Conservation (phyloP, 2,797 vertebrate genomes). For the Miichthys miiuy region DNA sequence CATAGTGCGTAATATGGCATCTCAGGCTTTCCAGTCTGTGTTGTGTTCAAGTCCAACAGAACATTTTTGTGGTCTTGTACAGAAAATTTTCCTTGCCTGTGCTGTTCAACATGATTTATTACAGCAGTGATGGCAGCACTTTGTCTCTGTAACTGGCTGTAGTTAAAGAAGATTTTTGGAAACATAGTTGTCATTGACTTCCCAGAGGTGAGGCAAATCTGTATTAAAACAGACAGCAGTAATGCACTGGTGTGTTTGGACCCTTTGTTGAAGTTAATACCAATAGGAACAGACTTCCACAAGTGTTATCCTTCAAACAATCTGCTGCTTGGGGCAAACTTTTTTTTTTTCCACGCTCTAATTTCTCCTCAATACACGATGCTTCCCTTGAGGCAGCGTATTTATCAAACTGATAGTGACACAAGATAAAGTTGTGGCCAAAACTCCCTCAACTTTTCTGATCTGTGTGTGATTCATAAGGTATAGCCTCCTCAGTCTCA, state of each 20-base stretch:
- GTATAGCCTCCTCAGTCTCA: slow-evolving; percentile 56
- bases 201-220: slow-evolving; percentile 1
- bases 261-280: slow-evolving; percentile 3
- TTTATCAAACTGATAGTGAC: slow-evolving; percentile 51
- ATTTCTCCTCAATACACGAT: slow-evolving; percentile 16
- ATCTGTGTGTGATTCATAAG: slow-evolving; percentile 39
- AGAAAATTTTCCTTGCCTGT: background rate
- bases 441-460: slow-evolving; percentile 53
- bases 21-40: too few relatives aligned
- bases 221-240: background rate
- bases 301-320: slow-evolving; percentile 27
- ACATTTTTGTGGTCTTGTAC: background rate
- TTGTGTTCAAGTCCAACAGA: background rate
- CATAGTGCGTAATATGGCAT: background rate
- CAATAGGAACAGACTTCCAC: background rate
- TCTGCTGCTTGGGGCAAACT: slow-evolving; percentile 9
- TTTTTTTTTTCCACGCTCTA: slow-evolving; percentile 3
- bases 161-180: background rate
- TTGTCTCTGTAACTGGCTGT: slow-evolving; percentile 9
- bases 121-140: slow-evolving; percentile 3
- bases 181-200: background rate
- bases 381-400: slow-evolving; percentile 23
- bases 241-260: background rate
- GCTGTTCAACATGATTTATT: slow-evolving; percentile 26
- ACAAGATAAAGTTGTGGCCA: slow-evolving; percentile 53